phyloP scores from a whole-genome alignment of 2,113 vertebrate genomes.

The Tilapia sparmanii region DNA sequence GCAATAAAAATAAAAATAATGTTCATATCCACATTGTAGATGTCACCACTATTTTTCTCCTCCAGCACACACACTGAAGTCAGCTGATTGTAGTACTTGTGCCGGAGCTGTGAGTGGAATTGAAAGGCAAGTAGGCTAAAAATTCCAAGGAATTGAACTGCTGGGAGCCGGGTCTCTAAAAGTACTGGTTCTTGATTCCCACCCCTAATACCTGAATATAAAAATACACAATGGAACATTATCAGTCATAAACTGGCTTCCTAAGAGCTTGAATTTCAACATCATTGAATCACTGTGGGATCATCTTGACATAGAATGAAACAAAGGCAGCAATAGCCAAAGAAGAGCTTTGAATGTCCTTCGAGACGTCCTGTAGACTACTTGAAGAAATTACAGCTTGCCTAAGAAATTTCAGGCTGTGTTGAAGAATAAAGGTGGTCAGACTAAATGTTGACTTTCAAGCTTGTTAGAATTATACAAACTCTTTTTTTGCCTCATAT shows the following conservation, averaged over 20 bases:
- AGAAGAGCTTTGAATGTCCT: background rate
- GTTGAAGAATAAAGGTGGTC: background rate
- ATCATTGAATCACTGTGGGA: background rate
- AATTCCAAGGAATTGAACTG: background rate
- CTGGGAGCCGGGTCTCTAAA: background rate
- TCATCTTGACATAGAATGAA: background rate
- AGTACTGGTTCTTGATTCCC: background rate
- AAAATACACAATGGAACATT: background rate
- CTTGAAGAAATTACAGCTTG: background rate
- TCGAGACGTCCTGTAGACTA: background rate
- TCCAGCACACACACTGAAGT: background rate
- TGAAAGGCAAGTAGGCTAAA: background rate
- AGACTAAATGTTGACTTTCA: background rate
- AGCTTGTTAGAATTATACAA: background rate
- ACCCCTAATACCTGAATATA: background rate
- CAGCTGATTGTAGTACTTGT: background rate
- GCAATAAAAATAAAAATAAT: background rate
- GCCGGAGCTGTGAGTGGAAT: background rate
- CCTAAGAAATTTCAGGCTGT: background rate
- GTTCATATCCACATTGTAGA: background rate
- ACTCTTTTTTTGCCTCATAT: background rate
- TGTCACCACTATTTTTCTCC: background rate
- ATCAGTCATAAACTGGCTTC: background rate
- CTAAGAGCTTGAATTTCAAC: background rate
- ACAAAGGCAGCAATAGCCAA: background rate